Percentiles rank a stretch among this genome's conserved stretches.
Conservation (phyloP, 2,888 invertebrate species). For the Tyria jacobaeae region DNA sequence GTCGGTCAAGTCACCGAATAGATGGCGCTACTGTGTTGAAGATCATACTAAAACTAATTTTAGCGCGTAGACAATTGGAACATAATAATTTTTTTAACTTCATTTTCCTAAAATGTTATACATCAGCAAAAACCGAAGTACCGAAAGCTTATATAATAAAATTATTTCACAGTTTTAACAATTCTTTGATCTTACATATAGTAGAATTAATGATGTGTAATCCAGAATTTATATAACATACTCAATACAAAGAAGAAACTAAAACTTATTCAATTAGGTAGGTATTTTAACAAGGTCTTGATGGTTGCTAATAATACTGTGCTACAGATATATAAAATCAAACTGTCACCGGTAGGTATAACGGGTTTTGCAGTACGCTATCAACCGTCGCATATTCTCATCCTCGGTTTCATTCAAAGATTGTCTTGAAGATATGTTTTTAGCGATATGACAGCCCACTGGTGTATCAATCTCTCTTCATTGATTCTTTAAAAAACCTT, state of each 20-base stretch:
- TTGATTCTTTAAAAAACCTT: neutral
- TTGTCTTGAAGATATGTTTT: neutral
- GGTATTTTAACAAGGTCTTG: too few relatives aligned
- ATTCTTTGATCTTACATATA: neutral
- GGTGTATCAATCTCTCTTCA: neutral
- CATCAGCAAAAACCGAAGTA: neutral
- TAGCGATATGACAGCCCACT: neutral
- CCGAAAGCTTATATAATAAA: neutral
- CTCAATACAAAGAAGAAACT: too few relatives aligned
- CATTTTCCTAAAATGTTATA: neutral
- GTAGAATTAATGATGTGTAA: neutral
- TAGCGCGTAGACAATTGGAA: neutral
- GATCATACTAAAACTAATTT: neutral
- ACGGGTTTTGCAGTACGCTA: neutral
- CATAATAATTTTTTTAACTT: neutral
- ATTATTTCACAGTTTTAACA: neutral
- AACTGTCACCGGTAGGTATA: neutral
- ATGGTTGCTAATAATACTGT: neutral
- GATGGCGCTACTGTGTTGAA: conserved; percentile 31
- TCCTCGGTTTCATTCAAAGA: neutral
- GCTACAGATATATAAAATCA: neutral
- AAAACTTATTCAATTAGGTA: neutral
- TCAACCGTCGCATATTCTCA: neutral
- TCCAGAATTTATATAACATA: neutral
- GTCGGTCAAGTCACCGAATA: conserved; percentile 6